phyloP scores from a whole-genome alignment of 2,113 vertebrate genomes.

The Ammodytes dubius region DNA sequence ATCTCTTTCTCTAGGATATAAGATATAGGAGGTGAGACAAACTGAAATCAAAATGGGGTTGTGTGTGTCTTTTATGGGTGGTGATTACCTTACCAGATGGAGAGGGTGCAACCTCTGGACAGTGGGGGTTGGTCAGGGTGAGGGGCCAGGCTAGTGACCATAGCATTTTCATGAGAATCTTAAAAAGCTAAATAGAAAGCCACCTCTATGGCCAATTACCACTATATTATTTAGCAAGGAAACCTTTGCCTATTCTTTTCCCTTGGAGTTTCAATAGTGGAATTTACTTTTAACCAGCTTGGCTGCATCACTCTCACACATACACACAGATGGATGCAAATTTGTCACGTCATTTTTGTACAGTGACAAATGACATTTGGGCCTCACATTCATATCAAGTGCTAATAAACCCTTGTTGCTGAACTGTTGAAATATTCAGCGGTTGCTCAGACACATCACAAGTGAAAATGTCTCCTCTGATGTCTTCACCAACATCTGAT shows the following conservation, averaged over 20 bases:
- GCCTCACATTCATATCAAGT: slow-evolving; percentile 70
- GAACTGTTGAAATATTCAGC: slow-evolving; percentile 58
- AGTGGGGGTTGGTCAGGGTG: slow-evolving; percentile 79
- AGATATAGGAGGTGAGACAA: slow-evolving; percentile 35
- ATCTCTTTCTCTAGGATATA: slow-evolving; percentile 55
- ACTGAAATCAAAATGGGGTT: slow-evolving; percentile 81
- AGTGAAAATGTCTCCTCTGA: slow-evolving; percentile 76
- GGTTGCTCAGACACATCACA: slow-evolving; percentile 68
- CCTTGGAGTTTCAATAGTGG: slow-evolving; percentile 85
- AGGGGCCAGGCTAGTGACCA: slow-evolving; percentile 79
- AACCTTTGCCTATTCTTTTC: slow-evolving; percentile 69
- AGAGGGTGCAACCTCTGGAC: slow-evolving; percentile 64
- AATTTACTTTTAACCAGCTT: slow-evolving; percentile 83
- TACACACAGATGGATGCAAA: slow-evolving; percentile 70
- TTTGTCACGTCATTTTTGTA: slow-evolving; percentile 78
- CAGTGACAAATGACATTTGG: slow-evolving; percentile 72
- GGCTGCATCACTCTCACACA: slow-evolving; percentile 73
- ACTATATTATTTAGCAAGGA: slow-evolving; percentile 93
- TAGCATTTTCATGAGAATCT: slow-evolving; percentile 88
- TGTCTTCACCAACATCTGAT: slow-evolving; percentile 80
- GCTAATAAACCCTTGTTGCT: slow-evolving; percentile 60
- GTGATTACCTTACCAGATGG: slow-evolving; percentile 89
- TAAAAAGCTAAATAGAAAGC: slow-evolving; percentile 91
- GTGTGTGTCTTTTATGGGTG: slow-evolving; percentile 75
- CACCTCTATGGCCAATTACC: slow-evolving; percentile 85